Base-by-base conservation (phyloP, 1,140 invertebrate species). In the Ganaspis sp. region DNA sequence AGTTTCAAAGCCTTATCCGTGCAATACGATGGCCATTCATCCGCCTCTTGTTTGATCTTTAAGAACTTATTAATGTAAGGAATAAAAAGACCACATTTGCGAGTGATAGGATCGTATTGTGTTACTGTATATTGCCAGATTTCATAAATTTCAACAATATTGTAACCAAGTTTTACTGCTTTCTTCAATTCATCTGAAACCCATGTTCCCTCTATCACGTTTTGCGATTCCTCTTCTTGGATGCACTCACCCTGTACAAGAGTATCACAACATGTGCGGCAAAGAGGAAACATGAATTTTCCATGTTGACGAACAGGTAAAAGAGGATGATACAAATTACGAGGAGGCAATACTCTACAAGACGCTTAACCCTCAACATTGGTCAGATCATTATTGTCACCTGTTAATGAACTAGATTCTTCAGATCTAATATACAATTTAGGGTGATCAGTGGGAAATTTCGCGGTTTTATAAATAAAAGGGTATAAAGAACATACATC, bases 401-500 rank as follows among this genome's bases (percentile, higher is more conserved):
- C 64, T 4, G 58, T 53, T 34, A 80, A 69, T 45, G 53, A 1
- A 21, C 58, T 58, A 64, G 73, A 79, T 4, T 77, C 75, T 0
- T 71, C 17, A 4, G 1, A 5, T 19, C 70, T 74, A 34, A 85
- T 81, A 4, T 87, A 83, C 23, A 91, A 79, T 49, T 74, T 79
- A 4, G 88, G 90, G 73, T 91, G 87, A 54, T 84, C 85, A 5
- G 89, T 42, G 1, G 88, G 88, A 74, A 85, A 90, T 71, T 80
- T 76, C 8, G 81, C 82, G 4, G 75, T 77, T 73, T 87, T 86
- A 42, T 73, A 77, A 21, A 83, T 71, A 11, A 70, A 85, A n/a
- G 84, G 87, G 79, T 90, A 90, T 12, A 89, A 78, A 26, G 81
- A 85, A 42, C 81, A 84, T 37, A 89, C 83, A 74, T 90, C 89